Evolutionary conservation across 1,140 invertebrate genomes (phyloP), one percentile per base, ranked within the genome.

Genomic region (Diuraphis noxia): DNA sequence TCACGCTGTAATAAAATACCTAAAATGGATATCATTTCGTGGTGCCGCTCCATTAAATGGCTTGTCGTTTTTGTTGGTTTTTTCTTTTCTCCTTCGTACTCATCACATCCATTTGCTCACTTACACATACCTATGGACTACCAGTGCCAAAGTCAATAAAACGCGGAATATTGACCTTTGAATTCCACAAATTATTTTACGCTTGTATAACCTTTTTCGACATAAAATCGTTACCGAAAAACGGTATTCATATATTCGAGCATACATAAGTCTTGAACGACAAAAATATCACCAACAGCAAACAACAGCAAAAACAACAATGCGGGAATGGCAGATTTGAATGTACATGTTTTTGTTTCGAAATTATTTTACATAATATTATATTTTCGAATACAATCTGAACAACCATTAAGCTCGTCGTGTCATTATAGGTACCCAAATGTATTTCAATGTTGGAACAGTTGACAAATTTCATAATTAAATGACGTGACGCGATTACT

Each of bases 171-270:
- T 84, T 84, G 82, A 84, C 82, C 82, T 84, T 43, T 84, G 41
- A 84, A 84, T 84, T 84, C 40, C 30, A 84, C 82, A 84, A 43
- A 84, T 43, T n/a, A 43, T 84, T 43, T 41, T 41, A 43, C 40
- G 41, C 82, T 43, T 84, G 82, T 84, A 43, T 43, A 84, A 84
- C 82, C 82, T 84, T 84, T 84, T 34, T 30, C 17, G 82, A 43
- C 82, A 84, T 23, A 84, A 84, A 84, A 84, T 84, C 82, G 40
- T 84, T 84, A 43, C 40, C 82, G 82, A 43, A 43, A 84, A 84
- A 84, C 41, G 30, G 40, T 41, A 41, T 84, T 84, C 81, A 41
- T 84, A 43, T 30, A 30, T 36, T 1, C 25, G 81, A 17, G 17
- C 40, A 30, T 34, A 82, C 40, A 30, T 34, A 82, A 30, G 81